Percentiles rank a stretch among this genome's conserved stretches.
Evolutionary conservation across 2,113 vertebrate genomes (phyloP).

Genomic region (Herpailurus yagouaroundi): DNA sequence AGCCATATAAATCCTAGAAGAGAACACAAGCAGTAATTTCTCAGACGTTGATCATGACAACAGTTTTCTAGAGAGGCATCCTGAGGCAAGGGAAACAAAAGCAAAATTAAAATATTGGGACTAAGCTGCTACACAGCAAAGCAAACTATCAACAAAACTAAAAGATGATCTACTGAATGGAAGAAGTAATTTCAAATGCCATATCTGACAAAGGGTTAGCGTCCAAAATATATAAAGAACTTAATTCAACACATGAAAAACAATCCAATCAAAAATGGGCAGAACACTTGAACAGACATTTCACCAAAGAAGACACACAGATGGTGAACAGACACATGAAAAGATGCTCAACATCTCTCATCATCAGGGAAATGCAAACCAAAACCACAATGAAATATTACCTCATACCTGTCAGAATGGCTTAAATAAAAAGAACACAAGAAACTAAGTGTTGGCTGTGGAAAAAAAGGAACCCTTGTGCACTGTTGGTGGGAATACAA

Average conservation of each 20-base stretch:
- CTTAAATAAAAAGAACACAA: too few relatives aligned
- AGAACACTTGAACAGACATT: too few relatives aligned
- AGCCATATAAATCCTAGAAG: neutral
- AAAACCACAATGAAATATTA: too few relatives aligned
- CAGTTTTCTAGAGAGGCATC: neutral
- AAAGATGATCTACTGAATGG: neutral
- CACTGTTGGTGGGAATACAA: neutral
- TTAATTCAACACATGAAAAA: too few relatives aligned
- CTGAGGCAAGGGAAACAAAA: neutral
- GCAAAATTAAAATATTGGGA: neutral
- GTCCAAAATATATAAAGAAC: too few relatives aligned
- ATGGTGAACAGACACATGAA: too few relatives aligned
- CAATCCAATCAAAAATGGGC: too few relatives aligned
- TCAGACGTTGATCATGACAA: neutral
- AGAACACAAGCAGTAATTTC: neutral
- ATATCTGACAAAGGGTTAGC: neutral
- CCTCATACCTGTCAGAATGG: too few relatives aligned
- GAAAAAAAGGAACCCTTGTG: neutral
- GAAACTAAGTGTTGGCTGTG: neutral
- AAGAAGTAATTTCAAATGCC: neutral
- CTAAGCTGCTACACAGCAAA: neutral
- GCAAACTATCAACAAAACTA: neutral
- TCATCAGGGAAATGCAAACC: too few relatives aligned
- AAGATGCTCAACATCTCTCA: too few relatives aligned
- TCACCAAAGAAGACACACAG: too few relatives aligned